These are phyloP conservation scores for Silurus aristotelis DNA, from an alignment of 2,797 vertebrate species.

Conservation along the genomic window DNA sequence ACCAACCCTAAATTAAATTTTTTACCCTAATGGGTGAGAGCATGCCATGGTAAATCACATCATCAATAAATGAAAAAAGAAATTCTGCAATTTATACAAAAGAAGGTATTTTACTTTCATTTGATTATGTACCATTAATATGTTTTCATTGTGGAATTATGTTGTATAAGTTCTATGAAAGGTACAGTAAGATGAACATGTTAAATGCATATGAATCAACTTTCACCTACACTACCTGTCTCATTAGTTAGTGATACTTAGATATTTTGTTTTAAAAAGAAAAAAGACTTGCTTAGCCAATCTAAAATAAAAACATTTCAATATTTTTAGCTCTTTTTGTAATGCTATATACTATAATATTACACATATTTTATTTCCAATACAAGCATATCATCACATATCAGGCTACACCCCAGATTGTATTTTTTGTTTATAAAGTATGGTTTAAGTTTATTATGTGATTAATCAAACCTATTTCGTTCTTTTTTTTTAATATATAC, in stretches of 20 bases:
- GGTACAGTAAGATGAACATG: background rate
- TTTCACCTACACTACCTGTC: too few species aligned
- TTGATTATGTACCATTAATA: background rate
- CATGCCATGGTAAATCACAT: slow-evolving; percentile 13
- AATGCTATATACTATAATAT: background rate
- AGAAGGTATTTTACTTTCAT: background rate
- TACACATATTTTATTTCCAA: background rate
- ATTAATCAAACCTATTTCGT: background rate
- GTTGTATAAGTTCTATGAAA: background rate
- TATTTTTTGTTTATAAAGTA: background rate
- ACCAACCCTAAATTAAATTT: slow-evolving; percentile 12
- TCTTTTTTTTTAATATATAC: background rate
- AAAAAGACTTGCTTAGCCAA: background rate
- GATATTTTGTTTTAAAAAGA: background rate
- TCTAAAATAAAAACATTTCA: background rate
- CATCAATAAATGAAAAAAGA: background rate
- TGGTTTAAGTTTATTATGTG: background rate
- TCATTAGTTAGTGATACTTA: too few species aligned
- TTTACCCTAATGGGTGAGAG: background rate
- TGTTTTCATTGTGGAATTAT: background rate
- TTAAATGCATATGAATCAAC: background rate
- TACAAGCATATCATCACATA: background rate
- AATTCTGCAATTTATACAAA: background rate
- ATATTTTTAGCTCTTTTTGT: background rate
- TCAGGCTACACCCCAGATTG: background rate